Evolutionary conservation across 2,113 vertebrate species (phyloP).

Genomic region (Hydrolagus affinis): DNA sequence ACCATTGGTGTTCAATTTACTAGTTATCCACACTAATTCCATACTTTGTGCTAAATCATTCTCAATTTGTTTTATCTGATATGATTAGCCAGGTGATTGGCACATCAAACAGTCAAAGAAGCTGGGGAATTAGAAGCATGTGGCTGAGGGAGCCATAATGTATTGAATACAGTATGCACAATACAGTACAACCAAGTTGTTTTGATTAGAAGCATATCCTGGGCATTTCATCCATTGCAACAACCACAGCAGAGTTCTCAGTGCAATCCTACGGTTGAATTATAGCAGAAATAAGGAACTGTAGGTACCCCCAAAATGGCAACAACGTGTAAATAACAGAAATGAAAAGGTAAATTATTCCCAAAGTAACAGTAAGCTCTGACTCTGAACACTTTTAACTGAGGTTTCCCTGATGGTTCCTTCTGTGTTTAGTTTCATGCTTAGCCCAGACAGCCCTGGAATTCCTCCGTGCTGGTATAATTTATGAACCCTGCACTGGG

Average conservation of each 20-base stretch:
- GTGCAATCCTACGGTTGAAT: no score
- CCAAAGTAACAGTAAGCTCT: no score
- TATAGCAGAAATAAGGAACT: no score
- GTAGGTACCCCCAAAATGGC: no score
- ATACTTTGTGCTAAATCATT: background rate
- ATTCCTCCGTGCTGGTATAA: constrained; percentile 43
- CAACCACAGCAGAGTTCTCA: no score
- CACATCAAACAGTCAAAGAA: background rate
- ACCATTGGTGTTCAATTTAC: background rate
- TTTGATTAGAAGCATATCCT: no score
- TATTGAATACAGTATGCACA: background rate
- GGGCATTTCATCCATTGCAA: no score
- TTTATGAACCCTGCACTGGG: constrained; percentile 33
- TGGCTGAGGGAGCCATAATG: background rate
- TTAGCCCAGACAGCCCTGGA: constrained; percentile 43
- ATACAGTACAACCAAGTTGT: background rate
- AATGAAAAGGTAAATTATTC: no score
- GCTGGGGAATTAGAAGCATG: background rate
- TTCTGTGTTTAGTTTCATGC: constrained; percentile 39
- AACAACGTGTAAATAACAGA: no score
- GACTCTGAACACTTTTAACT: no score
- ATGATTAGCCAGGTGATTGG: background rate
- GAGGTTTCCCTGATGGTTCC: constrained; percentile 6
- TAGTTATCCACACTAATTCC: background rate
- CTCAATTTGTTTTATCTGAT: background rate